Conservation (phyloP, 2,888 invertebrate species). For the Nasonia oneida region DNA sequence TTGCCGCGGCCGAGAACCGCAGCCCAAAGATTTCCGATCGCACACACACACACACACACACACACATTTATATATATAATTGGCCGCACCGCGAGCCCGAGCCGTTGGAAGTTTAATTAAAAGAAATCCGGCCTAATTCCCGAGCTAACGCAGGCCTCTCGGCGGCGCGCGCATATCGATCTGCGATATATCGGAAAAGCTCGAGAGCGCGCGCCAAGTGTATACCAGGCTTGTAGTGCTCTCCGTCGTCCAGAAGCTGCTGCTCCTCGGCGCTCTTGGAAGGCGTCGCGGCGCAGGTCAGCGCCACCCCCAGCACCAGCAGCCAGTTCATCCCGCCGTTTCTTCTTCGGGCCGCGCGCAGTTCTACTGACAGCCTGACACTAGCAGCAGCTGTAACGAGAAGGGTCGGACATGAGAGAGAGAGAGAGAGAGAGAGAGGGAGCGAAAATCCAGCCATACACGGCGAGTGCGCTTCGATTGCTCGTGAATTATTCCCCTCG, state of each 20-base stretch:
- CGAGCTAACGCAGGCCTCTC: neutral
- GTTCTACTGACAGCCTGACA: neutral
- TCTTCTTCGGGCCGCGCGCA: neutral
- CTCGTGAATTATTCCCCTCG: too few relatives aligned
- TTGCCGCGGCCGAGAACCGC: neutral
- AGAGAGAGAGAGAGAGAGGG: too few relatives aligned
- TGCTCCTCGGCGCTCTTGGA: conserved; percentile 28
- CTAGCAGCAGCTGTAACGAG: neutral
- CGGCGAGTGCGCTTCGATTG: too few relatives aligned
- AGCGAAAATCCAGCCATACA: too few relatives aligned
- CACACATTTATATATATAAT: too few relatives aligned
- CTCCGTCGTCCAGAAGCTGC: conserved; percentile 31
- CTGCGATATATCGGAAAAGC: neutral
- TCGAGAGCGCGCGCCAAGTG: neutral
- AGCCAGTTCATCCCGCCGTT: conserved; percentile 53
- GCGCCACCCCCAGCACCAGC: conserved; percentile 42
- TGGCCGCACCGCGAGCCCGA: conserved; percentile 13
- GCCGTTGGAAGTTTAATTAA: conserved; percentile 49
- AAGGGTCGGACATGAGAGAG: too few relatives aligned
- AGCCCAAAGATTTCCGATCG: neutral
- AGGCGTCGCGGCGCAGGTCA: conserved; percentile 48
- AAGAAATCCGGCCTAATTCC: conserved; percentile 29
- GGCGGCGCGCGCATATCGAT: neutral
- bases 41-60: too few relatives aligned
- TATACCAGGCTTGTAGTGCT: conserved; percentile 55